These are phyloP conservation scores for Saccostrea echinata DNA, from an alignment of 1,140 invertebrate genomes.

Conservation along the genomic window DNA sequence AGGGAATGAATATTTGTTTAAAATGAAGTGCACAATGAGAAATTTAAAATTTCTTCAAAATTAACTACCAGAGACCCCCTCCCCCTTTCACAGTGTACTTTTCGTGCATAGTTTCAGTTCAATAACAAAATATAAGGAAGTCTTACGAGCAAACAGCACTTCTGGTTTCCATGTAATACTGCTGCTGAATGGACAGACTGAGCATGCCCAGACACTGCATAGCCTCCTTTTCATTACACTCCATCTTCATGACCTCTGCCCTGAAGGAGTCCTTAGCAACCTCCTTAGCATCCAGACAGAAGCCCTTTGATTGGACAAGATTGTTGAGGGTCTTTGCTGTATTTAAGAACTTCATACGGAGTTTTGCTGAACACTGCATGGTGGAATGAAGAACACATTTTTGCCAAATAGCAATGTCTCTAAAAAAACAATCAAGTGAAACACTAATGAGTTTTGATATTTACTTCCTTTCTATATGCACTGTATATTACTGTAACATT, in stretches of 20 bases:
- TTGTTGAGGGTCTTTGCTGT: constrained; percentile 24
- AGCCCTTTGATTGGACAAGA: constrained; percentile 22
- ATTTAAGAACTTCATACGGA: constrained; percentile 24
- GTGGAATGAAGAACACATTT: constrained; percentile 44
- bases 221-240: constrained; percentile 39
- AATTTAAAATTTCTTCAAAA: too few species aligned
- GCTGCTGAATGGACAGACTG: constrained; percentile 37
- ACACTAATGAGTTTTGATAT: neutral
- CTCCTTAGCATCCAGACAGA: constrained; percentile 29
- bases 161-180: neutral
- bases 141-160: constrained; percentile 50
- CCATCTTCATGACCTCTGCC: constrained; percentile 20
- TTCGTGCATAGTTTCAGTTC: too few species aligned
- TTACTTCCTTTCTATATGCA: too few species aligned
- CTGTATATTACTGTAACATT: too few species aligned
- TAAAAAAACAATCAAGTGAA: neutral
- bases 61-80: too few species aligned
- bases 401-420: neutral
- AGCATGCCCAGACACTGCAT: constrained; percentile 52
- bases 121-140: neutral
- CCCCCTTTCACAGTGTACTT: too few species aligned
- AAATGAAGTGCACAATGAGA: too few species aligned
- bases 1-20: too few species aligned
- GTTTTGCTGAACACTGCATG: constrained; percentile 33
- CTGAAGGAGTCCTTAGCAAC: neutral